phyloP scores from a whole-genome alignment of 2,888 invertebrate species.

The Papilio protenor region DNA sequence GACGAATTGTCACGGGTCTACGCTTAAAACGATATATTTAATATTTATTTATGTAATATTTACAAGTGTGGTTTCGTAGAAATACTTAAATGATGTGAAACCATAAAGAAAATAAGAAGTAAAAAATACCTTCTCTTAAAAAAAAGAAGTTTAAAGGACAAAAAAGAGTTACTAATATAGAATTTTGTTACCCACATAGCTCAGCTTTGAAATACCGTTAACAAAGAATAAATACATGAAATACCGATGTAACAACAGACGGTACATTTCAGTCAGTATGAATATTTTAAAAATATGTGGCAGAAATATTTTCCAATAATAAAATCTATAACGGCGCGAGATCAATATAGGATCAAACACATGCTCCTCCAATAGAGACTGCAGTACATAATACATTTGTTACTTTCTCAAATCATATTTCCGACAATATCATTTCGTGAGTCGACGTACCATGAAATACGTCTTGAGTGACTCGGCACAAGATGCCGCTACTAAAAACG shows the following conservation, averaged over 20 bases:
- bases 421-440: slow-evolving; percentile 82
- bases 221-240: neutral
- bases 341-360: slow-evolving; percentile 51
- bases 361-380: slow-evolving; percentile 49
- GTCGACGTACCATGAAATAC: slow-evolving; percentile 84
- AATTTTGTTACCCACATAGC: no score
- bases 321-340: slow-evolving; percentile 42
- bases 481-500: slow-evolving; percentile 72
- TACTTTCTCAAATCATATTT: slow-evolving; percentile 79
- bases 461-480: slow-evolving; percentile 82
- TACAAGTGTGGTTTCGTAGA: neutral
- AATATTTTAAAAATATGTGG: slow-evolving; percentile 25
- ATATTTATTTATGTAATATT: neutral
- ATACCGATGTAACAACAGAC: neutral
- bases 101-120: no score
- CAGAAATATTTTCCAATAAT: slow-evolving; percentile 35
- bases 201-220: neutral
- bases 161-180: no score
- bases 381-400: slow-evolving; percentile 78
- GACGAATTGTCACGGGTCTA: neutral
- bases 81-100: neutral
- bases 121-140: no score
- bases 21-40: neutral
- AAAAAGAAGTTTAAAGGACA: no score
- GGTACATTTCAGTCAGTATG: neutral